These are phyloP conservation scores for Zygothrica quintamaculata DNA, from an alignment of 2,888 invertebrate species.

Conservation along the genomic window DNA sequence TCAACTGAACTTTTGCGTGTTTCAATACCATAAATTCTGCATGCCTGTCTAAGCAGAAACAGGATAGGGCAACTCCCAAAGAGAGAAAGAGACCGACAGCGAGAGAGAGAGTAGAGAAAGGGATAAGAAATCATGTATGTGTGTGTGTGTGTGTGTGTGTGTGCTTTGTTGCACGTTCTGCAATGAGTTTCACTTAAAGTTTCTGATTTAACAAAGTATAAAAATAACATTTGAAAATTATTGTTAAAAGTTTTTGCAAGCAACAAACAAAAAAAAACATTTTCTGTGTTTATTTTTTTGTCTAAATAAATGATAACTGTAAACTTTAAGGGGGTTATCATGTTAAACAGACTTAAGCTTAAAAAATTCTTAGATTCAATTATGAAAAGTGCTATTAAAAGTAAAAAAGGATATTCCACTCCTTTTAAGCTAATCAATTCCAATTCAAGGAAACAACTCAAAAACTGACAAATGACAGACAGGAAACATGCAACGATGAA, in stretches of 20 bases:
- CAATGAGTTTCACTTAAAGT: slow-evolving; percentile 52
- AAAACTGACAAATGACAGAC: slow-evolving; percentile 65
- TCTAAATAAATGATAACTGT: slow-evolving; percentile 22
- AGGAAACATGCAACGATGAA: slow-evolving; percentile 41
- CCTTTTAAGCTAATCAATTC: slow-evolving; percentile 10
- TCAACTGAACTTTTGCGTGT: slow-evolving; percentile 77
- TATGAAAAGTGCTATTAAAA: slow-evolving; percentile 58
- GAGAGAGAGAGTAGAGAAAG: background rate
- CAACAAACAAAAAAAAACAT: too few species aligned
- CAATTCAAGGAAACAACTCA: background rate
- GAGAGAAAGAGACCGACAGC: background rate
- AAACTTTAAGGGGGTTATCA: slow-evolving; percentile 6
- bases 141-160: slow-evolving; percentile 4
- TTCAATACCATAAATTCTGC: slow-evolving; percentile 78
- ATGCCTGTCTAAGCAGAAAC: slow-evolving; percentile 64
- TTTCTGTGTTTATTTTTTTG: slow-evolving; percentile 44
- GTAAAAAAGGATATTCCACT: too few species aligned
- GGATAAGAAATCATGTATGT: slow-evolving; percentile 1
- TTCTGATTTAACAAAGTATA: slow-evolving; percentile 60
- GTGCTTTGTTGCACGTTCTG: slow-evolving; percentile 5
- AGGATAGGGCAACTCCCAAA: background rate
- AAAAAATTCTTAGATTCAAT: slow-evolving; percentile 40
- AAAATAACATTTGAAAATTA: slow-evolving; percentile 65
- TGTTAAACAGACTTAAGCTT: background rate
- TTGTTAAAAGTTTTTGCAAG: slow-evolving; percentile 52